A percentile compares a stretch with the other conserved stretches of the same genome.
Conservation (phyloP, 2,797 vertebrate species). For the Anguilla megastoma region DNA sequence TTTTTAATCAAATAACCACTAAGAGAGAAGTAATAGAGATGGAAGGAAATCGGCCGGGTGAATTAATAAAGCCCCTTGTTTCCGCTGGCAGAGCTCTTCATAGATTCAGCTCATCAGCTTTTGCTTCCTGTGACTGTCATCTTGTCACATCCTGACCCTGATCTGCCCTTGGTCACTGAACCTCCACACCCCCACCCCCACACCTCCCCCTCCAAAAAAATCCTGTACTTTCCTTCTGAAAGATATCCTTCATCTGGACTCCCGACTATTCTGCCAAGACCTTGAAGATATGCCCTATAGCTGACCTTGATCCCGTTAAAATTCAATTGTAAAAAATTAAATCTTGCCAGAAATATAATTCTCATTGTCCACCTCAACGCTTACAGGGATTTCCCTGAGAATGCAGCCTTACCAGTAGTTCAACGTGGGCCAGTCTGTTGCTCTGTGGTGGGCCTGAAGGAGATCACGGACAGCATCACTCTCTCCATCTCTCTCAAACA, state of each 20-base stretch:
- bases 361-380: background rate
- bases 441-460: background rate
- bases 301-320: conserved; percentile 25
- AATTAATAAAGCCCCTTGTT: conserved; percentile 55
- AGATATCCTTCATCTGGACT: background rate
- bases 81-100: conserved; percentile 53
- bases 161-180: conserved; percentile 24
- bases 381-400: background rate
- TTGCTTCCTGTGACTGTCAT: conserved; percentile 29
- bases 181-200: background rate
- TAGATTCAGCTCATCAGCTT: conserved; percentile 50
- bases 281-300: conserved; percentile 7
- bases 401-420: background rate
- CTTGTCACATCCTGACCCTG: conserved; percentile 33
- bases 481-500: conserved; percentile 20
- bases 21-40: conserved; percentile 52
- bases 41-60: conserved; percentile 55
- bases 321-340: conserved; percentile 5
- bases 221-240: background rate
- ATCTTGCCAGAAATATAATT: background rate
- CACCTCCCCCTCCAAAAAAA: background rate
- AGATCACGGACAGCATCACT: background rate
- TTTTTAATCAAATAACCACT: conserved; percentile 63
- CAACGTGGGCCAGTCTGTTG: background rate
- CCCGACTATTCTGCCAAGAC: conserved; percentile 16